phyloP scores from a whole-genome alignment of 1,140 invertebrate species.

The Neotoxoptera formosana region DNA sequence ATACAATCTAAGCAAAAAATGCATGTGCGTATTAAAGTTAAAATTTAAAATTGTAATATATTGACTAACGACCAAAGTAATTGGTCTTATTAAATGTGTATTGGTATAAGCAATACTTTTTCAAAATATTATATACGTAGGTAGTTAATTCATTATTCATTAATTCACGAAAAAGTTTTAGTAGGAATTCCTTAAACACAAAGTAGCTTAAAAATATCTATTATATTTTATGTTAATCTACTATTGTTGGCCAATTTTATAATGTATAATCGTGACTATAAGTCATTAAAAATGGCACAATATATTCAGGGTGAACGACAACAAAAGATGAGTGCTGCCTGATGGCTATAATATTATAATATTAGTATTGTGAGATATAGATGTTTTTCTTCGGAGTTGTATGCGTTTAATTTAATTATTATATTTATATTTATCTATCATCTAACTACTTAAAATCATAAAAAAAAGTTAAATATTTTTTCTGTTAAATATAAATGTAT shows the following conservation, averaged over 20 bases:
- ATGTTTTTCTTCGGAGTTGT: background rate
- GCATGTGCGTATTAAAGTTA: background rate
- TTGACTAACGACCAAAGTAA: background rate
- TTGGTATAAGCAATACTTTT: background rate
- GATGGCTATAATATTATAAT: background rate
- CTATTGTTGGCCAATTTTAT: conserved; percentile 27
- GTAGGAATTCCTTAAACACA: background rate
- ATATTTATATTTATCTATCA: background rate
- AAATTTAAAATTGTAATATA: background rate
- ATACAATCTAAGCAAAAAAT: background rate
- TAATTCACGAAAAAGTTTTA: background rate
- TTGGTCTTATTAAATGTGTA: background rate
- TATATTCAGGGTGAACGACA: conserved; percentile 3
- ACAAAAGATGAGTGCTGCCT: background rate
- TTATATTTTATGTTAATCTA: conserved; percentile 35
- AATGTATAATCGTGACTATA: background rate
- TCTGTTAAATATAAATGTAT: background rate
- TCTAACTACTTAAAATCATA: background rate
- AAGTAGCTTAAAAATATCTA: background rate
- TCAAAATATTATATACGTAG: background rate
- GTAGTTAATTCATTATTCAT: background rate
- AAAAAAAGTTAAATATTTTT: background rate
- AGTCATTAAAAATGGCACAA: conserved; percentile 35
- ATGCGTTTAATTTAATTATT: background rate
- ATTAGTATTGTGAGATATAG: background rate